These are phyloP conservation scores for Pempheris klunzingeri DNA, from an alignment of 2,797 vertebrate species.

Conservation along the genomic window DNA sequence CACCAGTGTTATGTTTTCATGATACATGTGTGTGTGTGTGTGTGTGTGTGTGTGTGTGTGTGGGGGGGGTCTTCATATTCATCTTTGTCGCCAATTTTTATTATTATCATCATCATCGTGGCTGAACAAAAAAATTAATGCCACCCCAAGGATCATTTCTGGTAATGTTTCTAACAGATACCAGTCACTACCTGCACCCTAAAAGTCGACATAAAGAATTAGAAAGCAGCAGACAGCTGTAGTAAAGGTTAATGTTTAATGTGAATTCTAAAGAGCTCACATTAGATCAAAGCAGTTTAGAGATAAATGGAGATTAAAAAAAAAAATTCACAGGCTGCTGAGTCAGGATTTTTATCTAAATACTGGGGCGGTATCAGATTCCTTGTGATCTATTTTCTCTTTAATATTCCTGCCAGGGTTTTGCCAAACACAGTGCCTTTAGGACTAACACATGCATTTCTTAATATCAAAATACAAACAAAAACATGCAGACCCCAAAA, in stretches of 20 bases:
- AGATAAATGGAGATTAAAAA: constrained; percentile 13
- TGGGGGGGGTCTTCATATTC: neutral
- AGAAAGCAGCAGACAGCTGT: neutral
- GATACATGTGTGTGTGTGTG: neutral
- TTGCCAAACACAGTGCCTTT: neutral
- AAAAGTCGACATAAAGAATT: neutral
- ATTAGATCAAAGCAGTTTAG: neutral
- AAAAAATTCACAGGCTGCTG: constrained; percentile 14
- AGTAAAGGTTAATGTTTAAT: neutral
- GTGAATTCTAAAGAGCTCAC: constrained; percentile 8
- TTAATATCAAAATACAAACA: neutral
- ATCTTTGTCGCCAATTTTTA: neutral
- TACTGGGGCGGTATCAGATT: constrained; percentile 4
- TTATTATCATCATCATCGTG: neutral
- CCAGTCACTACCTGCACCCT: neutral
- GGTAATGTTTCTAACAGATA: neutral
- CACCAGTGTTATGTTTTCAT: neutral
- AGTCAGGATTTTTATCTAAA: constrained; percentile 3
- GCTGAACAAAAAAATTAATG: neutral
- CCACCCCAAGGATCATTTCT: neutral
- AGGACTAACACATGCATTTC: neutral
- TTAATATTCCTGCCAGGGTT: neutral
- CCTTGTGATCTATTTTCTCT: constrained; percentile 8
- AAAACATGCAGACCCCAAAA: neutral
- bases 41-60: neutral